Evolutionary conservation across 2,888 invertebrate genomes (phyloP), one percentile per base, ranked within the genome.

Genomic region (Caenorhabditis doughertyi): DNA sequence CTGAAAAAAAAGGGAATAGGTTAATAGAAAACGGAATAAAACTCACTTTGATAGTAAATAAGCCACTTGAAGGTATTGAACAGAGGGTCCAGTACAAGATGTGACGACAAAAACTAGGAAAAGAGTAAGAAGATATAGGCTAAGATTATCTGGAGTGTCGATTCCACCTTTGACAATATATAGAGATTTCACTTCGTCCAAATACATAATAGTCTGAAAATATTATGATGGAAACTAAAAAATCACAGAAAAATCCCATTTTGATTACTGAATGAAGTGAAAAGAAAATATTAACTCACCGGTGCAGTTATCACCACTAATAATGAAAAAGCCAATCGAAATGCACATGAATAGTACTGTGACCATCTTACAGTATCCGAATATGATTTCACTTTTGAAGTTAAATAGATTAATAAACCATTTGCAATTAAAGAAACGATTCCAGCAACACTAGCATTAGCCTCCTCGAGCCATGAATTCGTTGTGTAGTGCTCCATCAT

Each of bases 401-500:
- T 76, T 4, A 76, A 42, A 13, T 27, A 70, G 0, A 76, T 71
- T 23, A 81, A 42, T 3, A 71, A 23, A 7, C 21, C 7, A 51
- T 81, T 81, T 2, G 62, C 51, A n/a, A 74, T 16, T 0, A 81
- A 16, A 0, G 74, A 74, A 25, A 81, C 49, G 29, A 55, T 18
- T n/a, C 62, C 80, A n/a, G 80, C 67, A 21, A 70, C 21, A 4
- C 35, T 58, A 23, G 74, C 65, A 35, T 74, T 74, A 3, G 55
- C 32, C 39, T 67, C 76, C 27, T 76, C 76, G 18, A 68, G 16
- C 58, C 56, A 68, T 3, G 67, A 60, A 18, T 60, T 76, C 5
- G 58, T 67, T 3, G 76, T 76, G 60, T 76, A 76, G 67, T 76
- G 76, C 27, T 76, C 76, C 76, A 76, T 76, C 65, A 74, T 74